A percentile compares a stretch with the other conserved stretches of the same genome.
Conservation (phyloP, 2,888 invertebrate species). For the Chaetogeoica ovagalla region DNA sequence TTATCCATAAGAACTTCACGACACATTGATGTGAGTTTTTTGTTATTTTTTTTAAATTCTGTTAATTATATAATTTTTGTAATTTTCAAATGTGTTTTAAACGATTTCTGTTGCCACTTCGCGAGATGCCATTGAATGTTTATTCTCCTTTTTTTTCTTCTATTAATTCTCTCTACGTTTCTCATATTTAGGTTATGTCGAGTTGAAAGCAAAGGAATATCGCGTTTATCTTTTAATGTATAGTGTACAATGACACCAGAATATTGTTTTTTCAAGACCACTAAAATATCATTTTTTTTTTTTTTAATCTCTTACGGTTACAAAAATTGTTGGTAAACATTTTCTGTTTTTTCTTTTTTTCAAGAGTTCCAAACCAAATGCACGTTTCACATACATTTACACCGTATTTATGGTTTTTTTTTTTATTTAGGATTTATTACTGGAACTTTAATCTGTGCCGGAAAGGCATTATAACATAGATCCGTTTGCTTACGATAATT, state of each 20-base stretch:
- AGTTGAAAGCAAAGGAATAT: slow-evolving; percentile 11
- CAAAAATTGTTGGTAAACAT: background rate
- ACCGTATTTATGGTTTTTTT: background rate
- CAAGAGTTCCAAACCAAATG: background rate
- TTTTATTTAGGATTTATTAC: background rate
- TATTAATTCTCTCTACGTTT: no score
- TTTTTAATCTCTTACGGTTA: background rate
- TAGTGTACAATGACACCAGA: background rate
- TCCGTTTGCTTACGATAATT: background rate
- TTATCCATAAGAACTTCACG: background rate
- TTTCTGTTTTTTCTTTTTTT: background rate
- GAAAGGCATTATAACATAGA: background rate
- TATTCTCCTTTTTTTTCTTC: slow-evolving; percentile 55
- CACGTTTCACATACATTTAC: background rate
- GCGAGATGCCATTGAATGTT: slow-evolving; percentile 58
- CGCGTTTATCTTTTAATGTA: background rate
- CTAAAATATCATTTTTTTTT: background rate
- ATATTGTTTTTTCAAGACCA: slow-evolving; percentile 19
- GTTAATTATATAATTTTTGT: slow-evolving; percentile 55
- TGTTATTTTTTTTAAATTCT: slow-evolving; percentile 7
- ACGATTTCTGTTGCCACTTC: slow-evolving; percentile 58
- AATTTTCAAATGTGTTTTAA: slow-evolving; percentile 58
- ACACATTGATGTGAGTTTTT: slow-evolving; percentile 7
- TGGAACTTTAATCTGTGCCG: background rate
- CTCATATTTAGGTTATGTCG: slow-evolving; percentile 6